Evolutionary conservation across 1,140 invertebrate species (phyloP).

Genomic region (Cataglyphis hispanica): DNA sequence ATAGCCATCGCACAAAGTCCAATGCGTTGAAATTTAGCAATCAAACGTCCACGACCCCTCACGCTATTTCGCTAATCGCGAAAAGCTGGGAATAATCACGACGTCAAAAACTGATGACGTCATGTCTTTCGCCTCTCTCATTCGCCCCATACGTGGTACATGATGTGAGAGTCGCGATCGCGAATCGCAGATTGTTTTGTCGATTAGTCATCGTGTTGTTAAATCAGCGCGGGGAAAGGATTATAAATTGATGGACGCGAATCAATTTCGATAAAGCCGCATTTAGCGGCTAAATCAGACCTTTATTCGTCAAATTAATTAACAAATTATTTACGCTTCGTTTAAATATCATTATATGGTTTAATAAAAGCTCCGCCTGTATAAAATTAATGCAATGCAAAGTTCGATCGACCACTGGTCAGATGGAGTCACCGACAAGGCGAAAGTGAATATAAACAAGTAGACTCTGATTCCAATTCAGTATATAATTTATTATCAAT

Average conservation of each 20-base stretch:
- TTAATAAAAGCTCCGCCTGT: background rate
- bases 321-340: background rate
- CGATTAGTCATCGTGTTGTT: conserved; percentile 1
- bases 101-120: conserved; percentile 68
- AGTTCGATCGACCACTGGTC: background rate
- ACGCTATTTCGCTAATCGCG: too few species aligned
- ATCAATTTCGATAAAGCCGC: too few species aligned
- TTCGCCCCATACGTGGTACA: conserved; percentile 28
- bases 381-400: background rate
- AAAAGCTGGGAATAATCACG: conserved; percentile 65
- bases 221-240: background rate
- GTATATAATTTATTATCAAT: background rate
- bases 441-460: background rate
- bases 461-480: background rate
- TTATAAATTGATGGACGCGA: background rate
- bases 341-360: too few species aligned
- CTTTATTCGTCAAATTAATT: background rate
- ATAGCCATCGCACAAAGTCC: conserved; percentile 71
- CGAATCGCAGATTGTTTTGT: background rate
- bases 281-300: too few species aligned
- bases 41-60: conserved; percentile 13
- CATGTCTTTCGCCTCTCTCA: background rate
- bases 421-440: conserved; percentile 21
- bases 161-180: conserved; percentile 38
- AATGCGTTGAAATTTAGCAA: conserved; percentile 59